These are phyloP conservation scores for Atherinosoma microstoma DNA, from an alignment of 2,797 vertebrate genomes.

Conservation along the genomic window DNA sequence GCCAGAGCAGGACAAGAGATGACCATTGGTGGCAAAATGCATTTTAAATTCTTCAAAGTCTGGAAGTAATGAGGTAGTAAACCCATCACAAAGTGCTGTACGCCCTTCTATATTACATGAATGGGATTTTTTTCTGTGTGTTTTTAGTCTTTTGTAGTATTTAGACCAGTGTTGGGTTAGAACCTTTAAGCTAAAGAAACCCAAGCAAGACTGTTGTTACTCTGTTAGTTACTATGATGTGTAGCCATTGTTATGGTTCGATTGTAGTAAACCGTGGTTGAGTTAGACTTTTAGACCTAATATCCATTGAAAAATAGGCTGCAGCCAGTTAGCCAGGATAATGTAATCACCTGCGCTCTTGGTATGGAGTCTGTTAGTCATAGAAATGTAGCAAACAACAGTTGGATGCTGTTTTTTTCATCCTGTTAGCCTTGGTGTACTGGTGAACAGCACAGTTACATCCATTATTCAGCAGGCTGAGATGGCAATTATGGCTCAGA, in stretches of 20 bases:
- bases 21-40: neutral
- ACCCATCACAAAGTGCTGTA: neutral
- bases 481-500: constrained; percentile 99
- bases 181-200: no score
- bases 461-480: constrained; percentile 99
- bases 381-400: constrained; percentile 90
- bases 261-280: neutral
- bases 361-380: constrained; percentile 83
- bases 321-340: neutral
- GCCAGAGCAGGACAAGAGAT: neutral
- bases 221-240: neutral
- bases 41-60: neutral
- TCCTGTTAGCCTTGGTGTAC: constrained; percentile 91
- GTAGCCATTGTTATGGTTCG: neutral
- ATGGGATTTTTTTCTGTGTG: neutral
- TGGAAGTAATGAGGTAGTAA: neutral
- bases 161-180: no score
- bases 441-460: constrained; percentile 93
- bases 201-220: neutral
- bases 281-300: neutral
- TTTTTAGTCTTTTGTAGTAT: neutral
- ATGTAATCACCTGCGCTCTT: constrained; percentile 26
- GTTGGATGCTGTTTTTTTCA: constrained; percentile 82
- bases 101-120: neutral
- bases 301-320: neutral